Percentiles rank a stretch among this genome's conserved stretches.
Evolutionary conservation across 2,888 invertebrate species (phyloP).

Genomic region (Drosophila dives): DNA sequence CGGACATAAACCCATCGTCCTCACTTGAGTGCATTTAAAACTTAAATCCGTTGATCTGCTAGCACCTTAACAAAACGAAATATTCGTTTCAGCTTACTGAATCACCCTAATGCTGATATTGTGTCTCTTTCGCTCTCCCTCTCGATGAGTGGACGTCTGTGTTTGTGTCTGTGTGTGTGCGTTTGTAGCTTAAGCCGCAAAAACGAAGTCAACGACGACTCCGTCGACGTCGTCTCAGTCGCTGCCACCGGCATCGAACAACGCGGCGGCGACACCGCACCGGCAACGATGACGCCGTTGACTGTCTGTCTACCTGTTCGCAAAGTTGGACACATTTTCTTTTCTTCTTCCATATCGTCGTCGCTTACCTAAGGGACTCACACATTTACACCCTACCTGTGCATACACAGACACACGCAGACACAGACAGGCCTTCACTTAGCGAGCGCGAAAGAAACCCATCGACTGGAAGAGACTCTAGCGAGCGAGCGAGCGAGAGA

Average conservation of each 20-base stretch:
- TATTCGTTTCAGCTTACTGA: slow-evolving; percentile 43
- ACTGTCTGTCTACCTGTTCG: slow-evolving; percentile 71
- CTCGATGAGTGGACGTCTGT: slow-evolving; percentile 16
- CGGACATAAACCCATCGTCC: neutral
- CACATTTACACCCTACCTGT: slow-evolving; percentile 57
- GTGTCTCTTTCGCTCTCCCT: slow-evolving; percentile 12
- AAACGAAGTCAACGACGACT: slow-evolving; percentile 74
- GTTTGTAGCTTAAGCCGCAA: slow-evolving; percentile 72
- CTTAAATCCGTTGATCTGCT: slow-evolving; percentile 26
- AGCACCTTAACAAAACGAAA: slow-evolving; percentile 10
- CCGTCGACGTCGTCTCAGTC: slow-evolving; percentile 61
- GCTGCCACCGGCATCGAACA: slow-evolving; percentile 64
- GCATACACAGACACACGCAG: slow-evolving; percentile 20
- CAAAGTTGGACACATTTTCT: slow-evolving; percentile 79
- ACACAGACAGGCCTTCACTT: neutral
- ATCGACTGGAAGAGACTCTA: slow-evolving; percentile 26
- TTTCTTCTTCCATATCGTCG: slow-evolving; percentile 57
- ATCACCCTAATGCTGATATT: slow-evolving; percentile 64
- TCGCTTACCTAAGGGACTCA: slow-evolving; percentile 76
- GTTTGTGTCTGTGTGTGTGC: slow-evolving; percentile 23
- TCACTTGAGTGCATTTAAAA: slow-evolving; percentile 2
- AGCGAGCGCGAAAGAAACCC: slow-evolving; percentile 18
- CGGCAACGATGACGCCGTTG: slow-evolving; percentile 57
- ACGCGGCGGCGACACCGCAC: slow-evolving; percentile 41
- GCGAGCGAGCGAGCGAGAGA: slow-evolving; percentile 16